Conservation (phyloP, 35 echinoderm and acorn worm genomes). For the Heliocidaris erythrogramma region DNA sequence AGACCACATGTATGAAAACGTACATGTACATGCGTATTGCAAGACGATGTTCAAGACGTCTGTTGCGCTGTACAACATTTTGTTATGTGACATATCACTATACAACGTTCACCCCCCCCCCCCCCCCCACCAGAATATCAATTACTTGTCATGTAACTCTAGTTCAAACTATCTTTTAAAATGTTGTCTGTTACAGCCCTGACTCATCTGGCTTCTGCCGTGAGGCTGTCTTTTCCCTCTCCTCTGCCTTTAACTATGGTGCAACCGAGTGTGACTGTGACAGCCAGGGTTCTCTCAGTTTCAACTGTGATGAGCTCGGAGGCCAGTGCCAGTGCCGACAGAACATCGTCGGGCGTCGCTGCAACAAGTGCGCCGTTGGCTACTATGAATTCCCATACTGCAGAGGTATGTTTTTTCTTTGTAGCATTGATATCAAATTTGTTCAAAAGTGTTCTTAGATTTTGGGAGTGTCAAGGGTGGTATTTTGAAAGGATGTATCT, state of each 20-base stretch:
- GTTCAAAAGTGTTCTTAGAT: too few relatives aligned
- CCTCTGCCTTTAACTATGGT: constrained; percentile 86
- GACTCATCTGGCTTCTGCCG: constrained; percentile 81
- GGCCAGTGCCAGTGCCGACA: constrained; percentile 81
- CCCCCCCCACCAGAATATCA: neutral
- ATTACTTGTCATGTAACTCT: neutral
- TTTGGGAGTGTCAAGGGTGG: too few relatives aligned
- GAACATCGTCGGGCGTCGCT: constrained; percentile 77
- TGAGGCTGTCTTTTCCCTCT: constrained; percentile 81
- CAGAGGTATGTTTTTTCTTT: constrained; percentile 47
- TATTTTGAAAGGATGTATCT: too few relatives aligned
- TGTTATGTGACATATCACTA: too few relatives aligned
- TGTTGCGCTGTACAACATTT: too few relatives aligned
- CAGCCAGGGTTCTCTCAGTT: constrained; percentile 64
- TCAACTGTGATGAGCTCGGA: constrained; percentile 79
- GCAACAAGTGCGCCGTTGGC: constrained; percentile 80
- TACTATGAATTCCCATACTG: constrained; percentile 89
- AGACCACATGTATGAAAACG: too few relatives aligned
- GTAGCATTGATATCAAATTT: neutral
- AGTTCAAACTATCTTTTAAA: neutral
- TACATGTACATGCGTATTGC: too few relatives aligned
- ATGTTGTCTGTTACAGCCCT: constrained; percentile 42
- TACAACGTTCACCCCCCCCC: too few relatives aligned
- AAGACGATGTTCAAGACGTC: too few relatives aligned
- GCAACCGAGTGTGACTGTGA: constrained; percentile 80